Conservation (phyloP, 1,140 invertebrate species). For the Zaprionus tsacasi region DNA sequence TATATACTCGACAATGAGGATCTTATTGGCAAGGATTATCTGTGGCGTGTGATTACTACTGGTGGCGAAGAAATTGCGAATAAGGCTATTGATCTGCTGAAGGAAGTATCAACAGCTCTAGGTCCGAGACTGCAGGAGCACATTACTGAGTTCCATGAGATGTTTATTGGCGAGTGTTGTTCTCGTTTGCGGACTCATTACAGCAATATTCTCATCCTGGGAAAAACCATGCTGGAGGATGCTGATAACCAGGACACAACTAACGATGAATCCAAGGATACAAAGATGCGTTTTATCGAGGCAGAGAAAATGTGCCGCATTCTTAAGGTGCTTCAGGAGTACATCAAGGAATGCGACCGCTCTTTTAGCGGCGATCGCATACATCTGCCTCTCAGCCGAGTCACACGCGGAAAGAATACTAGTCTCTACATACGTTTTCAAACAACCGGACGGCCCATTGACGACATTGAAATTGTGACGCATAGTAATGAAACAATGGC, state of each 20-base stretch:
- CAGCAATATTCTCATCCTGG: conserved; percentile 86
- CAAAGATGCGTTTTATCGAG: conserved; percentile 86
- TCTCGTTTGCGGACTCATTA: conserved; percentile 94
- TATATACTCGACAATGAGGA: conserved; percentile 94
- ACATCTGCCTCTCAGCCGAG: conserved; percentile 87
- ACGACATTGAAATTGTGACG: conserved; percentile 96
- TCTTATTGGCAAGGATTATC: conserved; percentile 97
- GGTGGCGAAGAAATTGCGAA: conserved; percentile 96
- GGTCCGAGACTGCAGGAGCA: conserved; percentile 91
- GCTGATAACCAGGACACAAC: conserved; percentile 63
- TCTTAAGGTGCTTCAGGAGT: conserved; percentile 97
- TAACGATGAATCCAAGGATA: conserved; percentile 76
- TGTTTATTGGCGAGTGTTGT: conserved; percentile 95
- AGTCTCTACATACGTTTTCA: conserved; percentile 94
- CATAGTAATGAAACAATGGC: conserved; percentile 95
- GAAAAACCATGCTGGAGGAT: conserved; percentile 81
- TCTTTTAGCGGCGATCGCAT: conserved; percentile 95
- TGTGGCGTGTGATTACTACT: conserved; percentile 96
- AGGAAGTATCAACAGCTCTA: conserved; percentile 97
- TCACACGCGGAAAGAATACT: conserved; percentile 95
- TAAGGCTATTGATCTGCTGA: conserved; percentile 95
- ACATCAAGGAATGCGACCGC: conserved; percentile 97
- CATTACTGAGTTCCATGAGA: conserved; percentile 92
- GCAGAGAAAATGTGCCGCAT: conserved; percentile 97
- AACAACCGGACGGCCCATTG: conserved; percentile 94